A percentile compares a stretch with the other conserved stretches of the same genome.
phyloP scores from a whole-genome alignment of 2,113 vertebrate genomes.

The Rafetus swinhoei region DNA sequence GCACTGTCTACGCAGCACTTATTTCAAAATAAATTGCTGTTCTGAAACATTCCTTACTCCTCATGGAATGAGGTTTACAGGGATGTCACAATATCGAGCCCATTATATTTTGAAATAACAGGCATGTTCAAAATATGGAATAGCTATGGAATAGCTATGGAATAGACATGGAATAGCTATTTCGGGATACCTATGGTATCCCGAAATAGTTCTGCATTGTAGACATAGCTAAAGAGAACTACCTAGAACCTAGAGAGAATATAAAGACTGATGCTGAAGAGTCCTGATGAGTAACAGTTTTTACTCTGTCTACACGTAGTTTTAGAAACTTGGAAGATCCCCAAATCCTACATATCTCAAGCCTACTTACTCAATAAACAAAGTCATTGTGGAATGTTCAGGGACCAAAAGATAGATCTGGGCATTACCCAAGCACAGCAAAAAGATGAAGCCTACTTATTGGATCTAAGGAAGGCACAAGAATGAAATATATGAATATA shows the following conservation, averaged over 20 bases:
- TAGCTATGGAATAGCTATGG: too few species aligned
- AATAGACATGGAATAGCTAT: too few species aligned
- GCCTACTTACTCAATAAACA: constrained; percentile 19
- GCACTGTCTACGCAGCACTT: too few species aligned
- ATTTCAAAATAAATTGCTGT: too few species aligned
- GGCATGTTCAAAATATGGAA: too few species aligned
- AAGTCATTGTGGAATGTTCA: constrained; percentile 22
- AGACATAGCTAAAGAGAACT: constrained; percentile 15
- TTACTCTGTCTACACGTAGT: constrained; percentile 13
- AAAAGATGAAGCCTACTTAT: constrained; percentile 35
- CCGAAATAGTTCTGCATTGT: too few species aligned
- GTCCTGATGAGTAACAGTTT: constrained; percentile 28
- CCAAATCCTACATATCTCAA: constrained; percentile 25
- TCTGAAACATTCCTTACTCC: too few species aligned
- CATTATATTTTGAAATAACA: too few species aligned
- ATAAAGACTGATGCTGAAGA: constrained; percentile 9
- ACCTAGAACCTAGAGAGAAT: constrained; percentile 42
- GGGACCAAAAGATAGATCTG: constrained; percentile 18
- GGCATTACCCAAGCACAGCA: constrained; percentile 38
- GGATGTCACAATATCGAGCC: too few species aligned
- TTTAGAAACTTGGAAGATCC: constrained; percentile 44
- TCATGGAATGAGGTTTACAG: too few species aligned
- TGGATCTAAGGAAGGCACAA: constrained; percentile 17
- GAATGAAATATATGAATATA: constrained; percentile 5
- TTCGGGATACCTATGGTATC: too few species aligned